phyloP scores from a whole-genome alignment of 2,888 invertebrate species.

The Agonopterix alstromeriana region DNA sequence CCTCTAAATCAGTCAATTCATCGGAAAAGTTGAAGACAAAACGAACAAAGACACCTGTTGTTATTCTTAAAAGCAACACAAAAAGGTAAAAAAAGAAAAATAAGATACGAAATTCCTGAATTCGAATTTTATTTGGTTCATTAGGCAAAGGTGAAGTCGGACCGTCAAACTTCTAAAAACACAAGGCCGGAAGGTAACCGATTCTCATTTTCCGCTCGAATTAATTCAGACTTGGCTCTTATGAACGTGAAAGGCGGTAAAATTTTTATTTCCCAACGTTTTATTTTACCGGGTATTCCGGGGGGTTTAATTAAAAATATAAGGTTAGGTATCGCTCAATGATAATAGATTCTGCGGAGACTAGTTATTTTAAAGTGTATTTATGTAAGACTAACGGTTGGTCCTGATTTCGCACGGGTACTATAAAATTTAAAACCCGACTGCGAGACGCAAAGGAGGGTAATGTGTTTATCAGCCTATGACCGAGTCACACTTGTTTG shows the following conservation, averaged over 20 bases:
- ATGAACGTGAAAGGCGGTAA: too few relatives aligned
- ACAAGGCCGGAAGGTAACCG: conserved; percentile 27
- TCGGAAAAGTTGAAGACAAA: background rate
- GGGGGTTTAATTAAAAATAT: background rate
- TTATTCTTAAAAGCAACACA: background rate
- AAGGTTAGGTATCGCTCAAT: background rate
- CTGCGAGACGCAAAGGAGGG: too few relatives aligned
- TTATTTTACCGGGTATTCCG: background rate
- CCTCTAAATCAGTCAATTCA: too few relatives aligned
- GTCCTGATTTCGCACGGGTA: too few relatives aligned
- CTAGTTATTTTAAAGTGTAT: too few relatives aligned
- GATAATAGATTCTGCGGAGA: too few relatives aligned
- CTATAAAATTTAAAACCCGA: too few relatives aligned
- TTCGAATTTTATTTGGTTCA: conserved; percentile 25
- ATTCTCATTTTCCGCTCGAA: conserved; percentile 43
- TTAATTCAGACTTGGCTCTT: conserved; percentile 20
- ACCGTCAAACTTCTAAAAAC: conserved; percentile 24
- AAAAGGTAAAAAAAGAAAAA: background rate
- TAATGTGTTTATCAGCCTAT: too few relatives aligned
- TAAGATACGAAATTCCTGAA: background rate
- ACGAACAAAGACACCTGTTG: conserved; percentile 1
- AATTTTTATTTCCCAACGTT: background rate
- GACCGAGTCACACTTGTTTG: too few relatives aligned
- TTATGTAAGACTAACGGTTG: too few relatives aligned
- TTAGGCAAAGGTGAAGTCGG: conserved; percentile 34